Evolutionary conservation across 64 coral and sea anemone species (phyloP).

Genomic region (Catalaphyllia jardinei): DNA sequence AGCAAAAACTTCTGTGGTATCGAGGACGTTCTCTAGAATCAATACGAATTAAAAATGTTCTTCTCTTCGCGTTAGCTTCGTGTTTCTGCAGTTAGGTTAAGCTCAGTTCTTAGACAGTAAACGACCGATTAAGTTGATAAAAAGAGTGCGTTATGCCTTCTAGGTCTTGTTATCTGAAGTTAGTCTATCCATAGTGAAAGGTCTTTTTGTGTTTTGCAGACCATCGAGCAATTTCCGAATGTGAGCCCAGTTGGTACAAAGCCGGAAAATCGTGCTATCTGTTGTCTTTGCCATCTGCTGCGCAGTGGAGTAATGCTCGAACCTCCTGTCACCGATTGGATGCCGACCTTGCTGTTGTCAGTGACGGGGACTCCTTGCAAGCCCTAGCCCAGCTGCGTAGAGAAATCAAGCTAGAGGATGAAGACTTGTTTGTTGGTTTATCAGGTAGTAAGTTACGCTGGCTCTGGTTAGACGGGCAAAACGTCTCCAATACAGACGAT

Average conservation of each 20-base stretch:
- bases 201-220: background rate
- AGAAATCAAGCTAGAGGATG: background rate
- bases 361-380: background rate
- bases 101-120: too few species aligned
- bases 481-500: background rate
- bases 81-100: too few species aligned
- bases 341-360: background rate
- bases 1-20: too few species aligned
- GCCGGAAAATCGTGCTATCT: background rate
- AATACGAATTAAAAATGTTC: too few species aligned
- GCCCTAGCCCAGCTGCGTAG: background rate
- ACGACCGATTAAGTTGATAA: too few species aligned
- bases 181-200: background rate
- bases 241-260: background rate
- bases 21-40: too few species aligned
- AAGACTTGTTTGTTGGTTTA: background rate
- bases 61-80: too few species aligned
- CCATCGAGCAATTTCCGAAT: background rate
- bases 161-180: background rate
- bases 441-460: background rate
- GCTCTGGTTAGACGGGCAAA: background rate
- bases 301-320: background rate
- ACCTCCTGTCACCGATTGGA: background rate
- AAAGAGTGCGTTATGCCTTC: too few species aligned
- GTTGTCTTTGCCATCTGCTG: background rate